phyloP scores from a whole-genome alignment of 2,797 vertebrate species.

The Rhincodon typus region DNA sequence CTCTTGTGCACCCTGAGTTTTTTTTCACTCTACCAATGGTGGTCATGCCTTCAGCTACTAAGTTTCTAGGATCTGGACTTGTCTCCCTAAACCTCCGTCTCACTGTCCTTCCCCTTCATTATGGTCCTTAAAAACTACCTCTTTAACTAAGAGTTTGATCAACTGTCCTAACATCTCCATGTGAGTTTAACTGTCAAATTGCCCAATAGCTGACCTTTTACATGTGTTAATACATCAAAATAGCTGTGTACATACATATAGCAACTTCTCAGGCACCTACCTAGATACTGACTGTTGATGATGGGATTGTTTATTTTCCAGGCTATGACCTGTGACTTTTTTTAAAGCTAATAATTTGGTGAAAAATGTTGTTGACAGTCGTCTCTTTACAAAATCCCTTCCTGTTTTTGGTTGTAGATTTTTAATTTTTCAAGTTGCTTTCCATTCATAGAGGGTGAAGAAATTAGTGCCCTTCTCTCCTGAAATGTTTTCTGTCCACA shows the following conservation, averaged over 20 bases:
- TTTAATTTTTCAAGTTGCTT: neutral
- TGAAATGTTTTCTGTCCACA: neutral
- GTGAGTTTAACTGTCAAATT: neutral
- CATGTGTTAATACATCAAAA: neutral
- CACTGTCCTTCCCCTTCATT: neutral
- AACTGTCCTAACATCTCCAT: neutral
- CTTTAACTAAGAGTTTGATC: neutral
- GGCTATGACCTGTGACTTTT: neutral
- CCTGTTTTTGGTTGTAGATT: neutral
- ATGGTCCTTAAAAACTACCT: neutral
- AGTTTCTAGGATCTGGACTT: neutral
- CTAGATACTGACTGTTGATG: neutral
- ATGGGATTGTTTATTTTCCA: neutral
- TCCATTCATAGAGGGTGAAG: neutral
- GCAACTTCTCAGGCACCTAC: neutral
- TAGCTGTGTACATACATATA: neutral
- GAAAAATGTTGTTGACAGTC: neutral
- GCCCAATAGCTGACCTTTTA: neutral
- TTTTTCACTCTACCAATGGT: neutral
- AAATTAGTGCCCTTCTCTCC: neutral
- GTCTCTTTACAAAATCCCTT: neutral
- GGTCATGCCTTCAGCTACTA: neutral
- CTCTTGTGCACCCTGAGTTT: neutral
- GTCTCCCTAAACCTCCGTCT: neutral
- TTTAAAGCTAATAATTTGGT: neutral